phyloP scores from a whole-genome alignment of 2,797 vertebrate species.

The Centropyge bicolor region DNA sequence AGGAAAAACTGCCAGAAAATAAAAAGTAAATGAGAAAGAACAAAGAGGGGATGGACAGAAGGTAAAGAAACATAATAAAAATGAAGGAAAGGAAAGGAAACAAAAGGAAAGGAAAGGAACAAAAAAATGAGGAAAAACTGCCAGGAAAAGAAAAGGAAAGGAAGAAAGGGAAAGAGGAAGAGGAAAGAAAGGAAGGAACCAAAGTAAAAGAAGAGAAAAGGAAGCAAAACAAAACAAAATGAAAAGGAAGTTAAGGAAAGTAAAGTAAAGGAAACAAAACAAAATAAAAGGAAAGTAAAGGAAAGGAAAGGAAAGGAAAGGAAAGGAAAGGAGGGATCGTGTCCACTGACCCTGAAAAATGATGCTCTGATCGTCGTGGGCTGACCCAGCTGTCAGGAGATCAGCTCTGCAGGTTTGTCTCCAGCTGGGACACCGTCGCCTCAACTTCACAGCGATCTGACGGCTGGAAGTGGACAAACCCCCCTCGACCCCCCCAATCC shows the following conservation, averaged over 20 bases:
- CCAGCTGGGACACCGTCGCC: conserved; percentile 83
- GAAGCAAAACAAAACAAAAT: not conserved
- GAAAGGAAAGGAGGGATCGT: conserved; percentile 10
- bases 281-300: too few relatives aligned
- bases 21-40: not conserved
- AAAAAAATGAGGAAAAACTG: not conserved
- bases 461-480: conserved; percentile 22
- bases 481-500: not conserved
- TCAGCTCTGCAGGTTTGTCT: conserved; percentile 77
- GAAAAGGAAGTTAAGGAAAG: not conserved
- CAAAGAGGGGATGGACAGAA: not conserved
- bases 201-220: too few relatives aligned
- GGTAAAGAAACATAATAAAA: not conserved
- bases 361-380: conserved; percentile 54
- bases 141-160: not conserved
- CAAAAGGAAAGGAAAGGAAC: not conserved
- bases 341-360: conserved; percentile 60
- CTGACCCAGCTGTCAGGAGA: conserved; percentile 68
- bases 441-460: conserved; percentile 82
- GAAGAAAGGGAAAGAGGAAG: rapidly evolving
- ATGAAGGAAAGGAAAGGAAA: not conserved
- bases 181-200: rapidly evolving
- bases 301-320: not conserved
- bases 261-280: not conserved
- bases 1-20: too few relatives aligned